phyloP scores from a whole-genome alignment of 2,113 vertebrate species.

The Spea bombifrons region DNA sequence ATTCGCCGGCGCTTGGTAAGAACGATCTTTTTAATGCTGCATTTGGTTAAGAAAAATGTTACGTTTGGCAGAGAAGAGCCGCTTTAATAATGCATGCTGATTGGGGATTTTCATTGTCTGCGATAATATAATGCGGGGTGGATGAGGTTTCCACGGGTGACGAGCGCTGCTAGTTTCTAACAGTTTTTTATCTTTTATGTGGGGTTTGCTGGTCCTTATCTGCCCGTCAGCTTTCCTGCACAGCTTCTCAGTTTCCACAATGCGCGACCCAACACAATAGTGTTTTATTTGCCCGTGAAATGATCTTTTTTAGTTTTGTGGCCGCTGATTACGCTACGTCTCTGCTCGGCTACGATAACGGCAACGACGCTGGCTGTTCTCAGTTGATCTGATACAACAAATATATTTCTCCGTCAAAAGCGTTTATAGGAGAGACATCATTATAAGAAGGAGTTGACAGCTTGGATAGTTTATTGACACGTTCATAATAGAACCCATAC shows the following conservation, averaged over 20 bases:
- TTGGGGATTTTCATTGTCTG: not conserved
- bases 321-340: not conserved
- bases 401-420: too few relatives aligned
- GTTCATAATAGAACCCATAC: too few relatives aligned
- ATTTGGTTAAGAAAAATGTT: too few relatives aligned
- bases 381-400: too few relatives aligned
- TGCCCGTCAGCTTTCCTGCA: not conserved
- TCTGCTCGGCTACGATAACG: not conserved
- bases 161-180: not conserved
- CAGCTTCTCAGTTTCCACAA: not conserved
- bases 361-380: too few relatives aligned
- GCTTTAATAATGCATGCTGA: not conserved
- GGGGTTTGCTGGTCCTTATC: not conserved
- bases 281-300: not conserved
- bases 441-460: too few relatives aligned
- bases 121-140: not conserved
- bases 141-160: constrained; percentile 7
- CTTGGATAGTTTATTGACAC: too few relatives aligned
- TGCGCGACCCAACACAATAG: not conserved
- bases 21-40: too few relatives aligned
- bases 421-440: too few relatives aligned
- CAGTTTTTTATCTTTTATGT: not conserved
- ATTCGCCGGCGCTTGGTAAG: too few relatives aligned
- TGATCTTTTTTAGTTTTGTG: not conserved
- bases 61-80: too few relatives aligned